Evolutionary conservation across 2,888 invertebrate species (phyloP), one percentile per base, ranked within the genome.

Genomic region (Lasioglossum figueresi): DNA sequence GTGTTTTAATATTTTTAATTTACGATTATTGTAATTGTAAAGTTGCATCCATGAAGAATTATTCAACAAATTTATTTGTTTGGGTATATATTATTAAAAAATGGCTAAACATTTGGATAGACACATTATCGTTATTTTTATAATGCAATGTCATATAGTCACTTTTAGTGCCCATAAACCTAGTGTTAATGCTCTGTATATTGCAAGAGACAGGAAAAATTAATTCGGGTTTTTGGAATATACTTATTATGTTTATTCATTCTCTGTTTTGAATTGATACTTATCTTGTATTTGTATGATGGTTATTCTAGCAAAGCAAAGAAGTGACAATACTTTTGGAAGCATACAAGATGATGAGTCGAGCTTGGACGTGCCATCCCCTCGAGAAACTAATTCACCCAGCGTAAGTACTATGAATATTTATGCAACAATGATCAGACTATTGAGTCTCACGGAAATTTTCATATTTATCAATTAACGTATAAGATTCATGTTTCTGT

Each of bases 331-430:
- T 93, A 95, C 95, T 68, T 95, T 95, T 88, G 95, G 95, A 80
- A 94, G 95, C 80, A 95, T 96, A 91, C 96, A 96, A 90, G 97
- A 97, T 92, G 97, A 97, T 87, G 97, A 97, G 92, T 96, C 96
- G 43, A 96, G 96, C 93, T 95, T 97, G 79, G 97, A 97, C 89
- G 96, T 96, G 66, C 96, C 97, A 10, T 97, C 97, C 37, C 97
- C 97, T 4, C 95, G 96, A 89, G 97, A 97, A 94, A 96, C 96
- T 88, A 96, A 96, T 93, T 97, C 96, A 43, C 96, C 96, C 4
- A 96, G 96, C 94, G 96, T 96, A 95, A 94, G 95, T 93, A 86
- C 74, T 52, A 59, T 16, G 12, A 3, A 66, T 19, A 3, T 31
- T 12, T n/a, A 19, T 59, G 16, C 16, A 2, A 59, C 16, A 59